Base-by-base conservation (phyloP, 2,797 vertebrate species). In the Cynodonichthys magdalenae region DNA sequence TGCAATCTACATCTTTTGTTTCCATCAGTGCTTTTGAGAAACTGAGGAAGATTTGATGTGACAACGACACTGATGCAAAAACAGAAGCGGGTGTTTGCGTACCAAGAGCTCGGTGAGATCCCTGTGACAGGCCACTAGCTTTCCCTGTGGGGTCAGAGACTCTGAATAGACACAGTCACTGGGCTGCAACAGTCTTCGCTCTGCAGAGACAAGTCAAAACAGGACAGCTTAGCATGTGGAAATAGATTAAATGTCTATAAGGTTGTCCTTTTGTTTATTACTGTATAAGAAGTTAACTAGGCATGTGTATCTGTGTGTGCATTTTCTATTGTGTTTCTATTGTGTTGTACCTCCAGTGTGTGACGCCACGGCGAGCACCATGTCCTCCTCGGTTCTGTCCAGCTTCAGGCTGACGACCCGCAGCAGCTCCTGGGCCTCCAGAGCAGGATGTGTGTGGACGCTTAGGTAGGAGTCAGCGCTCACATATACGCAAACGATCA, bases 401-500 rank as follows among this genome's bases (percentile, higher is more conserved):
- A 97, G 93, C 87, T 96, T 96, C 80, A 93, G 91, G 28, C 93
- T 92, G 59, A 98, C 93, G 0, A 96, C 93, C 86, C 95, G 93
- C 61, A 98, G 88, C 62, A 99, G 93, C 85, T 99, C 95, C 42
- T 95, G 95, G 6, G 95, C 95, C 76, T 95, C 95, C 77, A 93
- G 89, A 0, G 94, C 93, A 46, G 93, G 92, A 80, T 94, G 95
- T 14, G 93, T 94, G 85, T 95, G 95, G 81, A 98, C 91, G 0
- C 97, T 98, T 86, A 99, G 88, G 49, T 96, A 98, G 19, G 96
- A 98, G 89, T 99, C 96, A n/a, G 94, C 89, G 0, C 94, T 97
- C 83, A 98, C 89, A 12, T 98, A 94, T 63, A 99, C 95, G 0
- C 94, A 96, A 68, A 96, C 97, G 81, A 97, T 95, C 69, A 96